Base-by-base conservation (phyloP, 2,113 vertebrate genomes). In the Ceyx cyanopectus region DNA sequence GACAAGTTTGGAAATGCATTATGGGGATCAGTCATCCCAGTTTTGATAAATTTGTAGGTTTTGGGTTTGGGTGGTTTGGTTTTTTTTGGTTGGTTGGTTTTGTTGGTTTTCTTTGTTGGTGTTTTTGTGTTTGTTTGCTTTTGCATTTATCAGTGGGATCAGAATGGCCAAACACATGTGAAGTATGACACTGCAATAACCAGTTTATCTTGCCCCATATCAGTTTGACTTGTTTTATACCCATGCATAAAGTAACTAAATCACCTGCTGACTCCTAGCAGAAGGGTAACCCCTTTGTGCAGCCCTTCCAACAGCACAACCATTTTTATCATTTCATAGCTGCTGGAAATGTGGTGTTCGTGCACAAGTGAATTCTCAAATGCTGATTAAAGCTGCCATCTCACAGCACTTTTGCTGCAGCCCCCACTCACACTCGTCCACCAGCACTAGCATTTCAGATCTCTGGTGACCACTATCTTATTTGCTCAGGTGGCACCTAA, bases 321-420 rank as follows among this genome's bases (percentile, higher is more conserved):
- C 12, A 29, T 15, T 58, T 76, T 30, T 58, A 82, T 40, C 76
- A 50, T 27, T 73, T 50, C 50, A 69, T 29, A 69, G 23, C 29
- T 68, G 53, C 45, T 85, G 54, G 40, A 51, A 80, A 34, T 2
- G 18, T 56, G 54, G 5, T 76, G 26, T 34, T n/a, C 41, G 32
- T 67, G 32, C 2, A 3, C 0, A 0, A 57, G n/a, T 6, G 21
- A 57, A 57, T 9, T 27, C 46, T 53, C n/a, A 29, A 80, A 80
- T 66, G 15, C 7, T 81, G n/a, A 24, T 66, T 56, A 65, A 80
- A 85, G 18, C 26, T 17, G 4, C 26, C 34, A 48, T 12, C 17
- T 56, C 60, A 53, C 15, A 0, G 0, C 20, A 2, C 45, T 83
- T 77, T 62, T 50, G 6, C 37, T 67, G 19, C 2, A 4, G 15